Base-by-base conservation (phyloP, 2,113 vertebrate species). In the Thalassarche chlororhynchos region DNA sequence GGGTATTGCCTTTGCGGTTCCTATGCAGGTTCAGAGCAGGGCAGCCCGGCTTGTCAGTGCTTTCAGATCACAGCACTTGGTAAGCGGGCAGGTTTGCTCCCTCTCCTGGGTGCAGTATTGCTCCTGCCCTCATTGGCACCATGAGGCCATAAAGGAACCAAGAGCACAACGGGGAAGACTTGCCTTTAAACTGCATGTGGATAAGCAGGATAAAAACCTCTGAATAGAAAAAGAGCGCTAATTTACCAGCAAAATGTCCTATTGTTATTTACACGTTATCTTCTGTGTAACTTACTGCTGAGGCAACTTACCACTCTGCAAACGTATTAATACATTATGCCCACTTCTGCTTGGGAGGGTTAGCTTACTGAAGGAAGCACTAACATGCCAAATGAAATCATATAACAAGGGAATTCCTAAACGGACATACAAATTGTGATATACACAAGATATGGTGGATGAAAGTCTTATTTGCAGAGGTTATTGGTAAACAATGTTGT, bases 391-490 rank as follows among this genome's bases (percentile, higher is more conserved):
- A 46, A 66, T 2, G 34, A 77, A 57, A 23, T 54, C 20, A 19
- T 44, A 0, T 44, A 51, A 8, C 3, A 24, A 3, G 32, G n/a
- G 55, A 62, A 49, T 28, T 49, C 34, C 47, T 10, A 31, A 36
- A 38, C 0, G 0, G 11, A 7, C 25, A 3, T 20, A 7, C 8
- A 52, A 52, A 10, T 6, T 15, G 21, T 16, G 44, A 38, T 12
- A 17, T 9, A 17, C 3, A 3, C 28, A 26, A 4, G 47, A 9
- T n/a, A 24, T 0, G 1, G 17, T 7, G 29, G 25, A 6, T 5
- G 36, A 28, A 62, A 65, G 34, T 46, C 57, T 10, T 12, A 5
- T 28, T 66, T 9, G 31, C 57, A n/a, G 29, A 10, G 12, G 7
- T 4, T 32, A 15, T 9, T 72, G 44, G 25, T 51, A 44, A 87